Evolutionary conservation across 1,140 invertebrate genomes (phyloP), one percentile per base, ranked within the genome.

Genomic region (Drosophila lowei): DNA sequence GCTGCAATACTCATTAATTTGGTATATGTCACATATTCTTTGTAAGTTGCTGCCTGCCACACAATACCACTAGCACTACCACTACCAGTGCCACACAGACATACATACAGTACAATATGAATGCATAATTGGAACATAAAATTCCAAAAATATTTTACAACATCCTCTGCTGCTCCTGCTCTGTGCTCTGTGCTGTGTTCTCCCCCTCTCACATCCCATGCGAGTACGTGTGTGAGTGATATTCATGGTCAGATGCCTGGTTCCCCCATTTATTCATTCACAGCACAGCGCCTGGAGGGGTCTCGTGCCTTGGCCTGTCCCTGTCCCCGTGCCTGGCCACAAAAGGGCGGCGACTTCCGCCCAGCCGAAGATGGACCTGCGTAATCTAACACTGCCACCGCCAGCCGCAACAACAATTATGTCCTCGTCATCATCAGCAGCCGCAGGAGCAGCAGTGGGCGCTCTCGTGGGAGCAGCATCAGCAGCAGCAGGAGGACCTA

Each of bases 111-210:
- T 43, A 43, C 30, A 65, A 74, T 76, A 89, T 88, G 75, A 83
- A 88, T 88, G 58, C 83, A 88, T 88, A 86, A 88, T 83, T 83
- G 74, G 78, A 83, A 79, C 83, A 88, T 79, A 86, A 88, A 88
- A 88, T 88, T 66, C 78, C 83, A 34, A 83, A 83, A 83, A 88
- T 88, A 88, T 88, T 89, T 88, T 67, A 71, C 75, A 86, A 68
- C 70, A 67, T 77, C 21, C 56, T 49, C 42, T 21, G 23, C 42
- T 21, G 23, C 18, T 11, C 38, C 11, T 28, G 28, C 28, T 30
- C 30, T 30, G 30, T 30, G 30, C 28, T 28, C 28, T 4, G 28
- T 28, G 6, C 5, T 6, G n/a, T n/a, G n/a, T 2, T 2, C 30
- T 9, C 30, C 3, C 30, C 30, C 30, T 25, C 6, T 6, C 30